Percentiles rank a stretch among this genome's conserved stretches.
Conservation (phyloP, 2,113 vertebrate species). For the Phainopepla nitens region DNA sequence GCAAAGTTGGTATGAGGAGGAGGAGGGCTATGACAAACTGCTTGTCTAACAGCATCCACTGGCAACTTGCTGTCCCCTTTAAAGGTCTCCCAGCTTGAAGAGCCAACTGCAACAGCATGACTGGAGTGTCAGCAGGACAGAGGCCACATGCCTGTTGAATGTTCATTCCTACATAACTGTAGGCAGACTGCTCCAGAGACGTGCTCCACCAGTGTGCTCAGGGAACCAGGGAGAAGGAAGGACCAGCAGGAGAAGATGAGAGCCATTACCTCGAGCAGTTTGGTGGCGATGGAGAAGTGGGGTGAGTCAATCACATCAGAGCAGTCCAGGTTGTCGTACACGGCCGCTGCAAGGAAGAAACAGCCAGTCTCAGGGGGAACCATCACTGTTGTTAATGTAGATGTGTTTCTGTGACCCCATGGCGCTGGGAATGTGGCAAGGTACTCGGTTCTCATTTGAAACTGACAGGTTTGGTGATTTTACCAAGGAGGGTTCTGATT, state of each 20-base stretch:
- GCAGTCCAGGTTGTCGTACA: conserved; percentile 86
- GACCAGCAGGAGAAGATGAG: not conserved
- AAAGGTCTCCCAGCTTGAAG: not conserved
- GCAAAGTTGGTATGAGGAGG: not conserved
- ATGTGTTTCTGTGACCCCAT: not conserved
- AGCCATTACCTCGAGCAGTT: conserved; percentile 84
- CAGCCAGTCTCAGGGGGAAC: not conserved
- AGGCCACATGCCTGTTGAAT: not conserved
- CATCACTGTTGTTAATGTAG: not conserved
- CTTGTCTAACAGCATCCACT: not conserved
- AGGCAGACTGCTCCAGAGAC: not conserved
- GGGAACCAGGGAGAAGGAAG: not conserved
- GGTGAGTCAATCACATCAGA: conserved; percentile 76
- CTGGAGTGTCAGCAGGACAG: not conserved
- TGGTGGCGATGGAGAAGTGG: conserved; percentile 76
- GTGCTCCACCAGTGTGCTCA: not conserved
- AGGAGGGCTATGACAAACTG: not conserved
- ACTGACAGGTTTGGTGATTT: not conserved
- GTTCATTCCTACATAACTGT: not conserved
- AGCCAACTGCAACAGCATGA: not conserved
- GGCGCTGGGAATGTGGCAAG: not conserved
- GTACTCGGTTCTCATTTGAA: not conserved
- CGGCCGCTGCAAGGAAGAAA: conserved; percentile 72
- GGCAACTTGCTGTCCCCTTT: not conserved
- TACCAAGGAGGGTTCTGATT: not conserved